These are phyloP conservation scores for Drosophila biarmipes DNA, from an alignment of 1,140 invertebrate genomes.

Conservation along the genomic window DNA sequence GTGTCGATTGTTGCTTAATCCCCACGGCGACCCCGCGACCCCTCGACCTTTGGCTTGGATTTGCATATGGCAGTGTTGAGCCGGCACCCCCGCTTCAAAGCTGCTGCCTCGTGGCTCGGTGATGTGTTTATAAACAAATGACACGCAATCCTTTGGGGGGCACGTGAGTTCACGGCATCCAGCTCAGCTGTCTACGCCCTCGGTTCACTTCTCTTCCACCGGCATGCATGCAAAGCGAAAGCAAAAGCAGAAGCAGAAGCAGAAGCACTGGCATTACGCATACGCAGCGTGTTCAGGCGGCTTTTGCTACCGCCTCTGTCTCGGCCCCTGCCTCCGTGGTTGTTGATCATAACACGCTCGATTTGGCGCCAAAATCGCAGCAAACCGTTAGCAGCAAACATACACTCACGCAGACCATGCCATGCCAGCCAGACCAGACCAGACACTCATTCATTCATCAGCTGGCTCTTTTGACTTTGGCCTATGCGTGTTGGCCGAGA, in stretches of 20 bases:
- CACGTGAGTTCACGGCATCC: conserved; percentile 44
- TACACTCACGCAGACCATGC: conserved; percentile 18
- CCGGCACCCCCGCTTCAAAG: conserved; percentile 5
- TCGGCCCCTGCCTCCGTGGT: conserved; percentile 14
- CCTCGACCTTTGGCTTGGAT: background rate
- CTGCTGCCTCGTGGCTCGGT: conserved; percentile 15
- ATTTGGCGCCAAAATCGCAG: conserved; percentile 77
- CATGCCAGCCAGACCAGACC: background rate
- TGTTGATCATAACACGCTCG: conserved; percentile 72
- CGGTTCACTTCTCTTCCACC: conserved; percentile 9
- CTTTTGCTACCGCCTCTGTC: conserved; percentile 9
- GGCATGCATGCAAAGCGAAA: conserved; percentile 48
- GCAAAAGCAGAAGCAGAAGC: too few species aligned
- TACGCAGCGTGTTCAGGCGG: conserved; percentile 65
- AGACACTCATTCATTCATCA: conserved; percentile 70
- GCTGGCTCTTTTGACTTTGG: conserved; percentile 42
- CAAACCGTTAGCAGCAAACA: conserved; percentile 38
- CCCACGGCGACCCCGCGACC: conserved; percentile 8
- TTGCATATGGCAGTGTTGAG: conserved; percentile 12
- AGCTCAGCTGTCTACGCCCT: conserved; percentile 39
- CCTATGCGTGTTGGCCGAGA: conserved; percentile 67
- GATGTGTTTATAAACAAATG: conserved; percentile 81
- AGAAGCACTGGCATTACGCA: conserved; percentile 55
- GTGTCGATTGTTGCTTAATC: conserved; percentile 48
- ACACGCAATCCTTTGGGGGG: conserved; percentile 76